phyloP scores from a whole-genome alignment of 2,113 vertebrate genomes.

The Charina bottae region DNA sequence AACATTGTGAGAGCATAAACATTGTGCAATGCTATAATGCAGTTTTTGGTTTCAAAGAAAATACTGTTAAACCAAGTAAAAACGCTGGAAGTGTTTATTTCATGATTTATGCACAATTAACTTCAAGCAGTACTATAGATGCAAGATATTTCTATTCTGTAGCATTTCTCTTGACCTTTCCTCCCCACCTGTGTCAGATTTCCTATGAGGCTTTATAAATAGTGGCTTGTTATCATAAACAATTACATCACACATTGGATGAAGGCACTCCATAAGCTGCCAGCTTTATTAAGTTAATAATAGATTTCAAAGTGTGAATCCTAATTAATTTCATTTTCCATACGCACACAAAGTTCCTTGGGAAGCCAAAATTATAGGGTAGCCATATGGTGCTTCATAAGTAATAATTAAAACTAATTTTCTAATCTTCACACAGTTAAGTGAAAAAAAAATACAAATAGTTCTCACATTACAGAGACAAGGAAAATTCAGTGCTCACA shows the following conservation, averaged over 20 bases:
- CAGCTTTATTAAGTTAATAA: constrained; percentile 79
- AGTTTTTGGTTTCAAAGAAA: constrained; percentile 8
- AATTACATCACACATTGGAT: constrained; percentile 64
- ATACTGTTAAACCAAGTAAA: background rate
- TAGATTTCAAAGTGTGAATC: constrained; percentile 78
- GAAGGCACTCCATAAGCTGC: constrained; percentile 76
- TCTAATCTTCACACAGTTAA: constrained; percentile 71
- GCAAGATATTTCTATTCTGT: background rate
- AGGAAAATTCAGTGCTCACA: constrained; percentile 55
- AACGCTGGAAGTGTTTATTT: background rate
- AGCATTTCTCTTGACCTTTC: constrained; percentile 26
- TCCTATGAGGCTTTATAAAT: constrained; percentile 49
- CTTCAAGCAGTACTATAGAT: constrained; percentile 3
- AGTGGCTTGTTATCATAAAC: constrained; percentile 57
- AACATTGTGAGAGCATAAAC: background rate
- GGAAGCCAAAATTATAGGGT: constrained; percentile 74
- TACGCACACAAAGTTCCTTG: constrained; percentile 61
- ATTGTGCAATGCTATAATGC: background rate
- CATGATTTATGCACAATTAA: background rate
- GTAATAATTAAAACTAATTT: constrained; percentile 82
- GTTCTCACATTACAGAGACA: constrained; percentile 62
- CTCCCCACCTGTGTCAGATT: constrained; percentile 45
- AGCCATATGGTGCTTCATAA: constrained; percentile 78
- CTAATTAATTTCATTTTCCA: constrained; percentile 79
- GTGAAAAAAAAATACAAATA: constrained; percentile 49